Evolutionary conservation across 2,797 vertebrate genomes (phyloP), one percentile per base, ranked within the genome.

Genomic region (Argyrosomus regius): DNA sequence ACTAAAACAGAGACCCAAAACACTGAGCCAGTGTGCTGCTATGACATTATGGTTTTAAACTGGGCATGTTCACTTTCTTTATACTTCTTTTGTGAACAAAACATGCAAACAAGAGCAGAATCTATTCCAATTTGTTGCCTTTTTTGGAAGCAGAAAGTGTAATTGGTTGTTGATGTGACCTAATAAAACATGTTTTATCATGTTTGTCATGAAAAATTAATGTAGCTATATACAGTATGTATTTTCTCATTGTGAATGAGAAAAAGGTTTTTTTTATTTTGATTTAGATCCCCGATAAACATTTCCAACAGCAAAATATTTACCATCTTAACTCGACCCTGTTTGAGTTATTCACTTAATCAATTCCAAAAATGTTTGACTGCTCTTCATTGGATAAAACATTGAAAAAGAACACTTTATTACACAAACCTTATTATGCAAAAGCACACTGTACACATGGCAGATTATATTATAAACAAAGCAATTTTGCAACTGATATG

Each of bases 381-480:
- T 12, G 22, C 60, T 69, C 7, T 35, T 54, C 66, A 39, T 22
- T 46, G 3, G 35, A 49, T 72, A 2, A 16, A 53, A 77, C 28
- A 35, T 13, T 71, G 14, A 50, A 54, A 54, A 62, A 14, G 4
- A 20, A 70, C 13, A 6, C 18, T 9, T 39, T 9, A 39, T 39
- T 39, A 39, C 41, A 45, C 26, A 52, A 3, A 17, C 56, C 35
- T 75, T 35, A 43, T 63, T 48, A 24, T 45, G 31, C 43, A 18
- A 50, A 72, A 35, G 14, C 7, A 45, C 16, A 26, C 6, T 57
- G 39, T 18, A 41, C 20, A 35, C n/a, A 53, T n/a, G 35, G 20
- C 18, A 53, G n/a, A 58, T 2, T 31, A 45, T 64, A 41, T 82
- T 43, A 35, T 12, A 70, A 78, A 70, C 64, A 81, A 68, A 54